Percentiles rank a stretch among this genome's conserved stretches.
These are phyloP conservation scores for Epinotia demarniana DNA, from an alignment of 2,888 invertebrate genomes.

Conservation along the genomic window DNA sequence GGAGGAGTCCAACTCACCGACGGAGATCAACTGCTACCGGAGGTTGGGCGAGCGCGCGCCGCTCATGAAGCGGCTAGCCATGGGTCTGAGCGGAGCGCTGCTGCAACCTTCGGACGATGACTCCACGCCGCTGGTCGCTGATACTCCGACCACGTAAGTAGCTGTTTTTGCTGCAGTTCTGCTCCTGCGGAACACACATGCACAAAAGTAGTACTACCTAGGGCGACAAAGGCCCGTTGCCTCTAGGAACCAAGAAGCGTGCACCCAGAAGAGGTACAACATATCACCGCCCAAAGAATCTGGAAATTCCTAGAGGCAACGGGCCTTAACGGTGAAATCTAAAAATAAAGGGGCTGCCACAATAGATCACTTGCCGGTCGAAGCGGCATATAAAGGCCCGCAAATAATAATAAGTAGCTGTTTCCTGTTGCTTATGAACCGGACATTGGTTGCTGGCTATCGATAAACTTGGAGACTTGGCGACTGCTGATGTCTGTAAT, in stretches of 20 bases:
- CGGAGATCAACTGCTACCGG: constrained; percentile 94
- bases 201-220: too few species aligned
- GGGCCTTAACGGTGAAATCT: too few species aligned
- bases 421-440: not conserved
- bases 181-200: too few species aligned
- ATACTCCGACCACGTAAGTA: constrained; percentile 84
- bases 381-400: too few species aligned
- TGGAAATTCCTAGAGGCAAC: too few species aligned
- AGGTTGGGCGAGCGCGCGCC: constrained; percentile 91
- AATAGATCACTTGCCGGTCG: too few species aligned
- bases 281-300: too few species aligned
- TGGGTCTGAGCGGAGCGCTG: constrained; percentile 87
- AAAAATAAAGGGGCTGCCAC: too few species aligned
- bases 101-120: constrained; percentile 85
- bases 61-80: constrained; percentile 90
- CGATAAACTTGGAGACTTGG: not conserved
- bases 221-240: too few species aligned
- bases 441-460: not conserved
- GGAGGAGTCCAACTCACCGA: constrained; percentile 94
- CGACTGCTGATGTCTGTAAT: not conserved
- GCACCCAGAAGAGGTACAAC: too few species aligned
- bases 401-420: constrained; percentile 63
- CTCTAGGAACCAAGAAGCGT: too few species aligned
- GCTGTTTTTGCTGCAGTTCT: too few species aligned
- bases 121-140: constrained; percentile 90